Evolutionary conservation across 2,113 vertebrate species (phyloP).

Genomic region (Verasper variegatus): DNA sequence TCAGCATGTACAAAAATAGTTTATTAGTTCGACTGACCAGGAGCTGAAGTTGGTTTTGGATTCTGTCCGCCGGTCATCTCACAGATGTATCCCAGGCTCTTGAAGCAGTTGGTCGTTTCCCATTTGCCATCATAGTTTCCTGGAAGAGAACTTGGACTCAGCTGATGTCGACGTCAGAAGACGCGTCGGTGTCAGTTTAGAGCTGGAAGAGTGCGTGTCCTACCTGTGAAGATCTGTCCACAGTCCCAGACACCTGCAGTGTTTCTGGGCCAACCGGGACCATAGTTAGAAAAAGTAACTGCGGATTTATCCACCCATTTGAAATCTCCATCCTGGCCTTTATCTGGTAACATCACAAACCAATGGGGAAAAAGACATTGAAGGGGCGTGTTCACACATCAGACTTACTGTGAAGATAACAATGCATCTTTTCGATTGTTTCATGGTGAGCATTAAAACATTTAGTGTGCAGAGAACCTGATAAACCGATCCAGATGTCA

Average conservation of each 20-base stretch:
- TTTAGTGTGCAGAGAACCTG: constrained; percentile 61
- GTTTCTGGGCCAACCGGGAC: constrained; percentile 75
- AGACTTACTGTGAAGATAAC: no score
- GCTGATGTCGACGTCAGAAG: neutral
- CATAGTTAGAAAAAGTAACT: constrained; percentile 76
- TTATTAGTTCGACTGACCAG: constrained; percentile 64
- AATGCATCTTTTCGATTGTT: neutral
- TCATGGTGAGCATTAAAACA: neutral
- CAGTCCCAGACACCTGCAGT: constrained; percentile 79
- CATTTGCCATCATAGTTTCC: constrained; percentile 83
- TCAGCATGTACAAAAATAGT: neutral
- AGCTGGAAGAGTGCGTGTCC: neutral
- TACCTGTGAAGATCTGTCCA: constrained; percentile 85
- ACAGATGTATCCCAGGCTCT: constrained; percentile 81
- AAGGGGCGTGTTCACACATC: neutral
- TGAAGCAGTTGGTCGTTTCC: constrained; percentile 85
- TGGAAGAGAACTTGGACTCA: constrained; percentile 31
- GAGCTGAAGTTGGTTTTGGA: constrained; percentile 74
- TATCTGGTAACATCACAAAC: constrained; percentile 68
- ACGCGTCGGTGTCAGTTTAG: neutral
- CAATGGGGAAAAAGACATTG: neutral
- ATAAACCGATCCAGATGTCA: constrained; percentile 84
- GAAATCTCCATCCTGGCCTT: constrained; percentile 76
- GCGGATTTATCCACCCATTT: constrained; percentile 79
- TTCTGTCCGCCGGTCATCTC: constrained; percentile 83